Base-by-base conservation (phyloP, 2,113 vertebrate genomes). In the Pollachius pollachius region DNA sequence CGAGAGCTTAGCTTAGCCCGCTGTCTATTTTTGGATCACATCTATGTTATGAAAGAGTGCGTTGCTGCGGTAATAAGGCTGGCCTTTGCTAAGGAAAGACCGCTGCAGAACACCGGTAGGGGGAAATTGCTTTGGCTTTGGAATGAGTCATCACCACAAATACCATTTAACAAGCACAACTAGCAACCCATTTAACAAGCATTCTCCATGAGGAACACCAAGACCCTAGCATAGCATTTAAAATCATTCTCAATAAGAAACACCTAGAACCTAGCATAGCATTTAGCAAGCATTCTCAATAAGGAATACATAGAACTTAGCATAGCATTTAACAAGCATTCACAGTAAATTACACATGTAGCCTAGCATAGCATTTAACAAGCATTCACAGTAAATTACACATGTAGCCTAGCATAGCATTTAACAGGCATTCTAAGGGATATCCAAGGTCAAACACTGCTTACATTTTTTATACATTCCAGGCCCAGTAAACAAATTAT, bases 1-100 rank as follows among this genome's bases (percentile, higher is more conserved):
- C 81, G 64, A 72, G 78, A 59, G 67, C 19, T 68, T 27, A 71
- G 68, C 25, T 68, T 65, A 15, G 52, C 64, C 25, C 16, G 23
- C 25, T 1, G 30, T 64, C 73, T 82, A 76, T 85, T 84, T 82
- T 73, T 73, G 70, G 68, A 76, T 67, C 66, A 75, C 69, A 69
- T 82, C 77, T 81, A 68, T 76, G 68, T 82, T 78, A 87, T 86
- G 65, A 57, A n/a, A 57, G 54, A 57, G 73, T 67, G 64, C 72
- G 66, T 58, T 81, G 75, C 76, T 79, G 72, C 76, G 80, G 81
- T 80, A 77, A 89, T 81, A 71, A 79, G 67, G 70, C 81, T 81
- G 76, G 80, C 71, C 63, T 71, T 70, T 74, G 80, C 70, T 69
- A 68, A 79, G 73, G 65, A 74, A 57, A 73, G 64, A 73, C 67